Conservation (phyloP, 2,113 vertebrate species). For the Engystomops pustulosus region DNA sequence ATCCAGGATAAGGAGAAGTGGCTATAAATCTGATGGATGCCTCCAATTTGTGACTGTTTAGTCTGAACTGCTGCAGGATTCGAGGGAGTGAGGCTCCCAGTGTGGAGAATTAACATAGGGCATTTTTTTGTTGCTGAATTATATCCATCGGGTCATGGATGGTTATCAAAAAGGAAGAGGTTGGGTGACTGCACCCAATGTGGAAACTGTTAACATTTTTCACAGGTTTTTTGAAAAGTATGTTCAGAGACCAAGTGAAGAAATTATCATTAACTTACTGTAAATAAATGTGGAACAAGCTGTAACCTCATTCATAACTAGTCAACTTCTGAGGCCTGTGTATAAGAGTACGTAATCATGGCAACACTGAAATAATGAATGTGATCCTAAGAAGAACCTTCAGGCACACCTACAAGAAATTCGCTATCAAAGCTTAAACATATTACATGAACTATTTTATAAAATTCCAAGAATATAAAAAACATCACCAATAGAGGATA, state of each 20-base stretch:
- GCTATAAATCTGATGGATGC: constrained; percentile 60
- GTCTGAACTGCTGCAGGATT: constrained; percentile 52
- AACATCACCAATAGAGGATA: too few relatives aligned
- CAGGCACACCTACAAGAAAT: too few relatives aligned
- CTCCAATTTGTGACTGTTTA: constrained; percentile 60
- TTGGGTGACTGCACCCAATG: not conserved
- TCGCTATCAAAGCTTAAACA: too few relatives aligned
- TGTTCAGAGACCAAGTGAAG: too few relatives aligned
- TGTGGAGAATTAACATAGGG: constrained; percentile 38
- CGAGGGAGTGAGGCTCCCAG: constrained; percentile 28
- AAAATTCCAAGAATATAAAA: too few relatives aligned
- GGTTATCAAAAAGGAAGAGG: constrained; percentile 33
- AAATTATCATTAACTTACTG: too few relatives aligned
- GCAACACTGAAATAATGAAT: too few relatives aligned
- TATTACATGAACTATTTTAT: too few relatives aligned
- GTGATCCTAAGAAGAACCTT: too few relatives aligned
- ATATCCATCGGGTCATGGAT: constrained; percentile 27
- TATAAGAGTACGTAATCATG: not conserved
- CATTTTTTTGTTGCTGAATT: constrained; percentile 27
- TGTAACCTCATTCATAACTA: not conserved
- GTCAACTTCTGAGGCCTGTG: too few relatives aligned
- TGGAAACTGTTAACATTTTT: constrained; percentile 14
- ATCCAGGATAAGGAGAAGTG: constrained; percentile 59
- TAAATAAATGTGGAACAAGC: not conserved
- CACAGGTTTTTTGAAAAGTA: not conserved